These are phyloP conservation scores for Ectemnius continuus DNA, from an alignment of 2,888 invertebrate genomes.

Conservation along the genomic window DNA sequence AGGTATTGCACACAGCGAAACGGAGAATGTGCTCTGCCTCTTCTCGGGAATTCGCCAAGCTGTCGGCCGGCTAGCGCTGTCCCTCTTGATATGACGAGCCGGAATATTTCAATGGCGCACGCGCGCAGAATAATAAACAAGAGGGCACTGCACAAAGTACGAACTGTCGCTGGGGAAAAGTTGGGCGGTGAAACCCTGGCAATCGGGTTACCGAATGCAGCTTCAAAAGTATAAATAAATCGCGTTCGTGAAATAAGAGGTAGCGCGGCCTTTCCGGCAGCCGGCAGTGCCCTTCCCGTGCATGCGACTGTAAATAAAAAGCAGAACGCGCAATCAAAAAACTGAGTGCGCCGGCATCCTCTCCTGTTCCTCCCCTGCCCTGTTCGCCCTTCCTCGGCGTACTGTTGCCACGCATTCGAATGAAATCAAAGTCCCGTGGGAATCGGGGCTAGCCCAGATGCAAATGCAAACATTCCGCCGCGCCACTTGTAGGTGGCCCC, in stretches of 20 bases:
- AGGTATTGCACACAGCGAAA: too few species aligned
- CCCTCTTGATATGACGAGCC: background rate
- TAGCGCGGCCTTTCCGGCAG: too few species aligned
- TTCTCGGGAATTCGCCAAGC: background rate
- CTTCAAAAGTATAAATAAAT: conserved; percentile 33
- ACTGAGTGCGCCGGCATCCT: conserved; percentile 12
- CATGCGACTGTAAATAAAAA: conserved; percentile 29
- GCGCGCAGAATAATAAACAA: conserved; percentile 36
- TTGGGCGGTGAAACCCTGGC: conserved; percentile 2
- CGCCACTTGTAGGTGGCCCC: conserved; percentile 9
- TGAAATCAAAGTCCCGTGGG: conserved; percentile 64
- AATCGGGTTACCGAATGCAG: conserved; percentile 26
- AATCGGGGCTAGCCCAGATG: conserved; percentile 51
- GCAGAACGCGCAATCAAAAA: conserved; percentile 58
- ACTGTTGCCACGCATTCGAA: conserved; percentile 37
- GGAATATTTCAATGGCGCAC: conserved; percentile 8
- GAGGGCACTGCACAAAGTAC: conserved; percentile 14
- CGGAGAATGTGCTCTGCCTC: too few species aligned
- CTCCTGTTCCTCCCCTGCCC: too few species aligned
- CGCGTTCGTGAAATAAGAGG: conserved; percentile 9
- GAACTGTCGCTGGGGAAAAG: conserved; percentile 1
- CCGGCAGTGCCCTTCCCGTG: too few species aligned
- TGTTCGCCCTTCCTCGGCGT: too few species aligned
- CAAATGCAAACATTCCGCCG: conserved; percentile 61
- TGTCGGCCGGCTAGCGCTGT: too few species aligned